Percentiles rank a stretch among this genome's conserved stretches.
phyloP scores from a whole-genome alignment of 2,888 invertebrate species.

The Cylloceria caligata region DNA sequence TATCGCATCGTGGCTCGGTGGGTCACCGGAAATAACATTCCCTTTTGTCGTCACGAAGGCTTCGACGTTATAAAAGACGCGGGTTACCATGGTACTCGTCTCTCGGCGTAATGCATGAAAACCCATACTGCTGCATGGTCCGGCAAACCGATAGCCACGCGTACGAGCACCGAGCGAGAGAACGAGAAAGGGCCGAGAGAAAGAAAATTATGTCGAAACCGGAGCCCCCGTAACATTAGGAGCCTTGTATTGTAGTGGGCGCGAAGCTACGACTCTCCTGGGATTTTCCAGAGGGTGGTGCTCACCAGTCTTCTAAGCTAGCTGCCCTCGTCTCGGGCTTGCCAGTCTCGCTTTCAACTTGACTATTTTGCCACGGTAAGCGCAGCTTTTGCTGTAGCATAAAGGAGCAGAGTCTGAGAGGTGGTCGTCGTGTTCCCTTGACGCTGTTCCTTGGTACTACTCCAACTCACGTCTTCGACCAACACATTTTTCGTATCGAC shows the following conservation, averaged over 20 bases:
- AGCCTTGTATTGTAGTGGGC: constrained; percentile 83
- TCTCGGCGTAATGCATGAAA: constrained; percentile 50
- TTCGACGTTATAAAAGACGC: constrained; percentile 74
- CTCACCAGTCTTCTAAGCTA: constrained; percentile 44
- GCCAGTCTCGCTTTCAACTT: constrained; percentile 21
- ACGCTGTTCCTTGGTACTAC: constrained; percentile 72
- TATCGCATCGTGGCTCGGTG: constrained; percentile 31
- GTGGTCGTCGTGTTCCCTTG: constrained; percentile 43
- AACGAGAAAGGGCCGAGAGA: constrained; percentile 56
- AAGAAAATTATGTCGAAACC: constrained; percentile 83
- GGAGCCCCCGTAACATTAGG: constrained; percentile 83
- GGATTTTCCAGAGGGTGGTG: constrained; percentile 71
- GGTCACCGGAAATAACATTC: constrained; percentile 79
- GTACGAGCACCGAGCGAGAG: constrained; percentile 58
- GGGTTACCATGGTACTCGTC: constrained; percentile 52
- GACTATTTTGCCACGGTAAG: constrained; percentile 10
- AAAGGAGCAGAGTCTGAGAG: constrained; percentile 21
- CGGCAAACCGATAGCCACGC: constrained; percentile 68
- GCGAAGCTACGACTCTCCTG: constrained; percentile 81
- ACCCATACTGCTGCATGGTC: constrained; percentile 21
- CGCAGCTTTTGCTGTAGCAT: constrained; percentile 13
- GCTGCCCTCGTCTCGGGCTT: constrained; percentile 43
- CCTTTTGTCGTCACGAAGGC: constrained; percentile 70
- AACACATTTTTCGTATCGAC: constrained; percentile 49
- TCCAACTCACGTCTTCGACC: constrained; percentile 73